Conservation (phyloP, 2,113 vertebrate genomes). For the Cynopterus brachyotis region DNA sequence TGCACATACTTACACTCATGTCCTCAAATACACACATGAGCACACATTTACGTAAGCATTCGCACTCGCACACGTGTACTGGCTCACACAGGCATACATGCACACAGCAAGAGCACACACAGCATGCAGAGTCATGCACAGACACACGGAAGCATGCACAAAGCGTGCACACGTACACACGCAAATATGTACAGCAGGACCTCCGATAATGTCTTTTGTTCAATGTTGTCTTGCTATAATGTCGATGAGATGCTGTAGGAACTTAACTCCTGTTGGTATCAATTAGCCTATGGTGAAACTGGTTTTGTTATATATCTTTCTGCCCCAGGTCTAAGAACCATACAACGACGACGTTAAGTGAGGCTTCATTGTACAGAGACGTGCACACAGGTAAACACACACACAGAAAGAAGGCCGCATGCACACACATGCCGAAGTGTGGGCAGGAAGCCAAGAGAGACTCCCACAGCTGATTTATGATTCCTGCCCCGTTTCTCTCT, state of each 20-base stretch:
- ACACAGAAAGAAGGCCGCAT: background rate
- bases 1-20: background rate
- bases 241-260: background rate
- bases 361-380: background rate
- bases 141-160: background rate
- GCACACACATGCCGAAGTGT: fast-evolving
- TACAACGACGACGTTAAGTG: too few relatives aligned
- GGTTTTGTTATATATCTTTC: background rate
- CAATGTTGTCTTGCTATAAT: background rate
- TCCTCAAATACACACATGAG: background rate
- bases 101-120: background rate
- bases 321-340: background rate
- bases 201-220: too few relatives aligned
- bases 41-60: background rate
- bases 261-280: background rate
- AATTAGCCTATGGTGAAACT: too few relatives aligned
- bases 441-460: background rate
- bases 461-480: background rate
- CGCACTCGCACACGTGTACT: fast-evolving
- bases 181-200: background rate
- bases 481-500: background rate
- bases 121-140: fast-evolving
- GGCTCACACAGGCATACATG: background rate
- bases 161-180: background rate
- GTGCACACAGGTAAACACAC: fast-evolving